Evolutionary conservation across 2,888 invertebrate genomes (phyloP).

Genomic region (Oithona nana): DNA sequence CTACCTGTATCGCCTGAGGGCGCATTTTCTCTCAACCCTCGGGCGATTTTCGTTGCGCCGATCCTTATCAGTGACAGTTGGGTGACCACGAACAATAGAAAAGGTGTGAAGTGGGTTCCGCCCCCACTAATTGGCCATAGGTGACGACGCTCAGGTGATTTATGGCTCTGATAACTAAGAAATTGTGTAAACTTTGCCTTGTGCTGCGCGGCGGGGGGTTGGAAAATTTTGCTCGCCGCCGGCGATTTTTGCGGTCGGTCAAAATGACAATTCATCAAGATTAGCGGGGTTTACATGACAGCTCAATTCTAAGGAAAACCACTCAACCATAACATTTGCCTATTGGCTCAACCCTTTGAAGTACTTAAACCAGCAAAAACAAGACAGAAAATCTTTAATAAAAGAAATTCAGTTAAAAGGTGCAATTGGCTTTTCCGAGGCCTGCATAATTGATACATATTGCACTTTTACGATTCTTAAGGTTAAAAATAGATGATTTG

Average conservation of each 20-base stretch:
- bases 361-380: no score
- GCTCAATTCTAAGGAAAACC: not conserved
- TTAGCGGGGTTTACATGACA: not conserved
- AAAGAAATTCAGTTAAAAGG: no score
- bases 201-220: not conserved
- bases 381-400: no score
- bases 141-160: not conserved
- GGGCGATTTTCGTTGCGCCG: not conserved
- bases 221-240: not conserved
- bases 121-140: not conserved
- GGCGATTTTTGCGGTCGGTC: not conserved
- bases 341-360: no score
- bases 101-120: conserved; percentile 1
- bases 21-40: not conserved
- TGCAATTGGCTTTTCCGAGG: no score
- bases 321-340: not conserved
- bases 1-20: not conserved
- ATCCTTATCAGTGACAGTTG: not conserved
- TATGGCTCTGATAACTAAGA: not conserved
- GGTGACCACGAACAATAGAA: conserved; percentile 7
- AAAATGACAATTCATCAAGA: not conserved
- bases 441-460: no score
- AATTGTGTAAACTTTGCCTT: no score
- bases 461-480: no score
- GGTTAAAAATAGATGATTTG: no score